Conservation (phyloP, 2,113 vertebrate species). For the Mirza zaza region DNA sequence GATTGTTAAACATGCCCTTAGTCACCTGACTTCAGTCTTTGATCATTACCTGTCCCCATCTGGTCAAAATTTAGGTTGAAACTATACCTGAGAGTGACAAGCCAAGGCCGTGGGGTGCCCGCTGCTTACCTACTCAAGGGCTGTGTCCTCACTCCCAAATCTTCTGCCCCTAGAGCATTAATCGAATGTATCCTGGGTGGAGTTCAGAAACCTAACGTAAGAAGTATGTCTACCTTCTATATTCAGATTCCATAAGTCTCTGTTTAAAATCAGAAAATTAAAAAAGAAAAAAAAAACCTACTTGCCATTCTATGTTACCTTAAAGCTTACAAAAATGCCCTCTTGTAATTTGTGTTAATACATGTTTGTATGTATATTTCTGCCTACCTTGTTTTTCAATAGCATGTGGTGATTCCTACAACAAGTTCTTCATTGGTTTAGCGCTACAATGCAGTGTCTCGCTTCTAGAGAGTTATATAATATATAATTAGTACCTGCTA, state of each 20-base stretch:
- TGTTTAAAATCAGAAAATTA: not conserved
- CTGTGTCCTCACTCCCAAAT: not conserved
- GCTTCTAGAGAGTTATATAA: not conserved
- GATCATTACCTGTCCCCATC: not conserved
- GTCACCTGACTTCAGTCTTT: not conserved
- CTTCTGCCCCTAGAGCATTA: not conserved
- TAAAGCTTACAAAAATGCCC: not conserved
- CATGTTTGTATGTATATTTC: not conserved
- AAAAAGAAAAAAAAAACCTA: not conserved
- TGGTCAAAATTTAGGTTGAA: not conserved
- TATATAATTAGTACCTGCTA: not conserved
- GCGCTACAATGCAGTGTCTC: not conserved
- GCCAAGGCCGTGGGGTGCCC: too few relatives aligned
- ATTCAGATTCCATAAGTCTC: not conserved
- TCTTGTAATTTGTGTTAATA: not conserved
- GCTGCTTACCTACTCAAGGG: not conserved
- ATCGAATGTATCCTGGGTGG: not conserved
- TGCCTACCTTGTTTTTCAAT: not conserved
- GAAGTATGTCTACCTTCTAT: not conserved
- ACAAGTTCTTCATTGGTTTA: not conserved
- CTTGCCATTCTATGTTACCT: not conserved
- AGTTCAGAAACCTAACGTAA: not conserved
- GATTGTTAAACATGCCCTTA: not conserved
- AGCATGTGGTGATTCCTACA: not conserved
- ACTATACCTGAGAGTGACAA: not conserved